Evolutionary conservation across 2,888 invertebrate genomes (phyloP).

Genomic region (Nycteola revayana): DNA sequence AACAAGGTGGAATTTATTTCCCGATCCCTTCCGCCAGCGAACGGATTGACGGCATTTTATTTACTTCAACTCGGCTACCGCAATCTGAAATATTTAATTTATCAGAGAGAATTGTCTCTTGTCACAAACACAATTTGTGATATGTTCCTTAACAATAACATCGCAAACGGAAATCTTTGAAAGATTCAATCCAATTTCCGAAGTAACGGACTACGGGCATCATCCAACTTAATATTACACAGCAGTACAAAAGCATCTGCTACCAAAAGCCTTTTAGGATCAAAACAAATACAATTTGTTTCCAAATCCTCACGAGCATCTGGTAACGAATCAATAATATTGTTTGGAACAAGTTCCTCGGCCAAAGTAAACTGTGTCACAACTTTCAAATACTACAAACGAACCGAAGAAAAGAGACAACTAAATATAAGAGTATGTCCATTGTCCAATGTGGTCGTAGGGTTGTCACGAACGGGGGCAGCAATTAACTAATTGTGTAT

Average conservation of each 20-base stretch:
- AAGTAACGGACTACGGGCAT: too few relatives aligned
- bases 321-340: constrained; percentile 12
- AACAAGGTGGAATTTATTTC: constrained; percentile 2
- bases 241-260: background rate
- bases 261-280: background rate
- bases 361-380: constrained; percentile 5
- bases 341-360: constrained; percentile 4
- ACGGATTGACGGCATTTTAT: background rate
- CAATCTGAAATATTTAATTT: too few relatives aligned
- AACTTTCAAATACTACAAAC: constrained; percentile 15
- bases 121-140: too few relatives aligned
- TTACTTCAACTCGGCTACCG: background rate
- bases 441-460: constrained; percentile 14
- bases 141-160: too few relatives aligned
- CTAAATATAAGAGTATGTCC: constrained; percentile 13
- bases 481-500: constrained; percentile 51
- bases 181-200: too few relatives aligned
- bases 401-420: constrained; percentile 7
- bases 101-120: too few relatives aligned
- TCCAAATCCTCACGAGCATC: background rate
- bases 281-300: background rate
- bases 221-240: background rate
- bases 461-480: constrained; percentile 20
- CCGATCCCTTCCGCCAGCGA: background rate
- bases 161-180: too few relatives aligned